Base-by-base conservation (phyloP, 2,113 vertebrate genomes). In the Panurus biarmicus region DNA sequence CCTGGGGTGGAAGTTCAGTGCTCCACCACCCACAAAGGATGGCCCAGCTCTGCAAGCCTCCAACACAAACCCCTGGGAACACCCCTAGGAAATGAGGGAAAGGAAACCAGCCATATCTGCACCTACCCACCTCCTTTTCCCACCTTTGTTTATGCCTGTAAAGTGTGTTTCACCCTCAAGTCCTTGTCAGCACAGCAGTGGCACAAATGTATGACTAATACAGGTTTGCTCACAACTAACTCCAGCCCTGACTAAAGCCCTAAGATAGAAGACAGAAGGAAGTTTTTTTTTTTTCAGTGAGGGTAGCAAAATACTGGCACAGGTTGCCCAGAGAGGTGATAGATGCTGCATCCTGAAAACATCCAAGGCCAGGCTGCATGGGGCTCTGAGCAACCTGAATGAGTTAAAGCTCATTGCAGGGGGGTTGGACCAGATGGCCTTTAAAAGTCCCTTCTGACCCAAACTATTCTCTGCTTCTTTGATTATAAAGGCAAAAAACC, bases 361-460 rank as follows among this genome's bases (percentile, higher is more conserved):
- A 60, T 40, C 40, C 9, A 6, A 47, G 24, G 16, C 21, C 38
- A 5, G 14, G 12, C 5, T 69, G 54, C n/a, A 47, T 12, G n/a
- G 25, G 25, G 21, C 29, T 67, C 40, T 35, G 29, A 67, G n/a
- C 16, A 40, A 4, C 20, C 29, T 15, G 45, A 29, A 12, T 1
- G 2, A 23, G 21, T 16, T 45, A 44, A 24, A 20, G n/a, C 25
- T 53, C 21, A 2, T 26, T 47, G 38, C 47, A 25, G 15, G 3
- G 4, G 24, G 7, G 1, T 13, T 60, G 38, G n/a, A 35, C 14
- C 22, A 15, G 28, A 26, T 0, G 0, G 16, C 13, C 20, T 47
- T 45, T 47, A n/a, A 18, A 48, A 22, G 5, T 9, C 13, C 38
- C 11, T 67, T 54, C 70, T 1, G 0, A 47, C 13, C 24, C n/a